Evolutionary conservation across 2,113 vertebrate genomes (phyloP), one percentile per base, ranked within the genome.

Genomic region (Gadus chalcogrammus): DNA sequence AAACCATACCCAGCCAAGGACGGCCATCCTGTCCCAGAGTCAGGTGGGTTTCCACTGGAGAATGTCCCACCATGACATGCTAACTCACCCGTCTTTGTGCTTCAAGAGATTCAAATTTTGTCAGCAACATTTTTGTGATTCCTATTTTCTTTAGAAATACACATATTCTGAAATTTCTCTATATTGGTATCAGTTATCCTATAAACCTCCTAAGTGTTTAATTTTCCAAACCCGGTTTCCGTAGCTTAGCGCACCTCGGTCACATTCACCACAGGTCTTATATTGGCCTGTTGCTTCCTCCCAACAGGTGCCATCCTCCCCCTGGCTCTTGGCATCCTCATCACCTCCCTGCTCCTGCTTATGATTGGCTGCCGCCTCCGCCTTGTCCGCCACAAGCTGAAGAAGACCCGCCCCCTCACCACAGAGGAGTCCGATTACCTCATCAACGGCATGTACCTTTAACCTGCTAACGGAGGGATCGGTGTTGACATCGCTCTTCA

Each of bases 371-470:
- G 95, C 79, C 93, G 96, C 52, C 93, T 98, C 6, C 92, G 91
- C 64, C 89, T 97, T 15, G 95, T 96, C 61, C 95, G 93, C 71
- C 94, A 94, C 91, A 96, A 94, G 84, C 90, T 98, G 61, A 99
- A 97, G 88, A 97, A 98, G 89, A 92, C 95, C 62, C 94, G 95
- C 13, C 97, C 97, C 63, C 94, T 98, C 78, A 97, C 94, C 67
- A 98, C 96, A 0, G 97, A 99, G 89, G 97, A 99, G 85, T 99
- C 97, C 0, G 97, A 99, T 91, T 99, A 98, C 92, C 96, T 99
- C 91, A 99, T 99, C 87, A 99, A 99, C 52, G 97, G 97, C 93
- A 99, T 99, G 97, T 99, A 99, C 88, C 92, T 99, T 69, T 99
- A 92, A 90, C 65, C 18, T 1, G n/a, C 18, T 61, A 24, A 0